Evolutionary conservation across 2,113 vertebrate species (phyloP).

Genomic region (Mesocricetus auratus): DNA sequence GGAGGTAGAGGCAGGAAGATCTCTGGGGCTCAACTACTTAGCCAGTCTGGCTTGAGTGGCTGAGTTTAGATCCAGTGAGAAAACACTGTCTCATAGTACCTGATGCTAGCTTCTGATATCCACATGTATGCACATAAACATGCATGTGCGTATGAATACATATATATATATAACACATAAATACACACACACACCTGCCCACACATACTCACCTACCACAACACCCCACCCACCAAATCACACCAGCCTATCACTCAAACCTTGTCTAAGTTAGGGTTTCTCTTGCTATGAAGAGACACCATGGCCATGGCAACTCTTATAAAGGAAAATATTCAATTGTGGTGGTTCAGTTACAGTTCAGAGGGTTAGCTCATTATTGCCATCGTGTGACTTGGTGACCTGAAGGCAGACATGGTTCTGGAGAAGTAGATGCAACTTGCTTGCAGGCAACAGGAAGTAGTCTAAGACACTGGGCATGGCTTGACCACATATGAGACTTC

Average conservation of each 20-base stretch:
- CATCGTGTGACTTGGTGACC: background rate
- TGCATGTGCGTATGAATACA: too few relatives aligned
- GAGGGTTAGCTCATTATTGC: background rate
- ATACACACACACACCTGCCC: background rate
- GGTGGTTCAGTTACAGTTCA: background rate
- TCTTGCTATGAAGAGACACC: background rate
- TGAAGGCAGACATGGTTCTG: background rate
- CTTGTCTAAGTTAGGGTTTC: background rate
- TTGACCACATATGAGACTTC: background rate
- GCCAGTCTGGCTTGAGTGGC: background rate
- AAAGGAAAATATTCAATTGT: background rate
- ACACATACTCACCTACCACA: background rate
- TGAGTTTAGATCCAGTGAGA: background rate
- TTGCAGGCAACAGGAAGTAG: background rate
- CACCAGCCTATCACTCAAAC: too few relatives aligned
- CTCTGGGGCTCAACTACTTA: background rate
- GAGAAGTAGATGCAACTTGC: background rate
- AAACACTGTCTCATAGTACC: background rate
- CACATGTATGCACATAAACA: background rate
- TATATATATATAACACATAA: too few relatives aligned
- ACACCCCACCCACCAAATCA: background rate
- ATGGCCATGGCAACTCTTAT: background rate
- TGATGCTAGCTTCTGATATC: background rate
- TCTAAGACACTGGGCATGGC: background rate
- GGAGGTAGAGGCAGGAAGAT: background rate